Evolutionary conservation across 2,888 invertebrate genomes (phyloP).

Genomic region (Pandemis heparana): DNA sequence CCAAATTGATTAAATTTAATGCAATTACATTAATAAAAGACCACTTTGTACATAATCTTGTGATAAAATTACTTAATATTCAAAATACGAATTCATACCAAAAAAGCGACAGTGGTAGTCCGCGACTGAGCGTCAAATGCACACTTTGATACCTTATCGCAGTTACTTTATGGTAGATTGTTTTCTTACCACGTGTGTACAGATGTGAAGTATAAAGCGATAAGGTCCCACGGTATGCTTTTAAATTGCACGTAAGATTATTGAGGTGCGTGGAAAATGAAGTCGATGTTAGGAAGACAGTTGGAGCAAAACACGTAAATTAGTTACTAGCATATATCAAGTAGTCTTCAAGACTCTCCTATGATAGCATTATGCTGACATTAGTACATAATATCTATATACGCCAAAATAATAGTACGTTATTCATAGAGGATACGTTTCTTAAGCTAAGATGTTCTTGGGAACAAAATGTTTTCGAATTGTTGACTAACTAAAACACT

Average conservation of each 20-base stretch:
- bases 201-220: not conserved
- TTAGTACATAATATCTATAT: conserved; percentile 20
- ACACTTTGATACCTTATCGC: not conserved
- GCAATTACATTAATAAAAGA: conserved; percentile 33
- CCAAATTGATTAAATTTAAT: conserved; percentile 38
- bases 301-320: conserved; percentile 47
- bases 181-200: not conserved
- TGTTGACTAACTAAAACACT: no score
- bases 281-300: conserved; percentile 52
- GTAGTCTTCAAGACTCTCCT: conserved; percentile 57
- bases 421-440: not conserved
- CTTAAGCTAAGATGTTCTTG: conserved; percentile 1
- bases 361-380: conserved; percentile 47
- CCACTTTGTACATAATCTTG: conserved; percentile 40
- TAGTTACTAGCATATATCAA: conserved; percentile 40
- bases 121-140: not conserved
- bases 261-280: conserved; percentile 45
- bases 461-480: no score
- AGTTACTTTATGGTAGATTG: not conserved
- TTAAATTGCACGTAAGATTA: not conserved
- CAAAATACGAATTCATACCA: conserved; percentile 30
- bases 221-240: not conserved
- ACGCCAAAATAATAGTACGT: conserved; percentile 12
- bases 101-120: conserved; percentile 29
- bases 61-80: conserved; percentile 28